Evolutionary conservation across 2,888 invertebrate species (phyloP).

Genomic region (Diadegma fenestrale): DNA sequence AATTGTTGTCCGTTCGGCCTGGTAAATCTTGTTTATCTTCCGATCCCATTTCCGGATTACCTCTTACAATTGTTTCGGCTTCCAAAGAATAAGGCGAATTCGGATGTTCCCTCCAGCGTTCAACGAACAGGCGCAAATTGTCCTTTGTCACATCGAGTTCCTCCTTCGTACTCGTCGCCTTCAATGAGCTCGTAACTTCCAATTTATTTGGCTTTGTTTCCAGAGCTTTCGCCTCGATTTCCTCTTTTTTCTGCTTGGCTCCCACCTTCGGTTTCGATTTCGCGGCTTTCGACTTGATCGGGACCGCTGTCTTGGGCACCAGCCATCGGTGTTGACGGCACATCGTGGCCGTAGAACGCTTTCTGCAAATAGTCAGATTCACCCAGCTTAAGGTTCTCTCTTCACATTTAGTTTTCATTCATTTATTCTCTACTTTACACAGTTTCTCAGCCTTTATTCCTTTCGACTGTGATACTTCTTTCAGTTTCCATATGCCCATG

Average conservation of each 20-base stretch:
- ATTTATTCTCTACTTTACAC: constrained; percentile 62
- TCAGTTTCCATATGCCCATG: neutral
- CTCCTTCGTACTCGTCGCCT: constrained; percentile 79
- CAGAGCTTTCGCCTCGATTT: constrained; percentile 12
- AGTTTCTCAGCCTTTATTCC: neutral
- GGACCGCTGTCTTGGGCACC: constrained; percentile 85
- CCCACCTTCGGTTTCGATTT: constrained; percentile 75
- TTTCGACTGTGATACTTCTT: neutral
- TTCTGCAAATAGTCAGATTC: constrained; percentile 87
- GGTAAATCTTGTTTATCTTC: constrained; percentile 30
- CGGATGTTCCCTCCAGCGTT: constrained; percentile 95
- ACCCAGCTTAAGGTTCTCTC: constrained; percentile 73
- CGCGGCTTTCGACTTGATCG: constrained; percentile 74
- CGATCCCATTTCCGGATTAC: constrained; percentile 22
- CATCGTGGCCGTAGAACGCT: constrained; percentile 91
- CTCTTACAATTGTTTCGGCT: constrained; percentile 62
- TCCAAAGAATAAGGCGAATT: constrained; percentile 95
- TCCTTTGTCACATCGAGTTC: constrained; percentile 92
- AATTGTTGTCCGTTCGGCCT: constrained; percentile 37
- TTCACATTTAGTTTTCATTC: constrained; percentile 70
- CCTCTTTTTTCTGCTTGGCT: constrained; percentile 69
- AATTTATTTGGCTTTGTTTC: constrained; percentile 14
- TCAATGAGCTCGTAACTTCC: constrained; percentile 3
- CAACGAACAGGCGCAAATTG: constrained; percentile 93
- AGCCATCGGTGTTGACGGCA: constrained; percentile 96